phyloP scores from a whole-genome alignment of 2,888 invertebrate species.

The Axea sp. region DNA sequence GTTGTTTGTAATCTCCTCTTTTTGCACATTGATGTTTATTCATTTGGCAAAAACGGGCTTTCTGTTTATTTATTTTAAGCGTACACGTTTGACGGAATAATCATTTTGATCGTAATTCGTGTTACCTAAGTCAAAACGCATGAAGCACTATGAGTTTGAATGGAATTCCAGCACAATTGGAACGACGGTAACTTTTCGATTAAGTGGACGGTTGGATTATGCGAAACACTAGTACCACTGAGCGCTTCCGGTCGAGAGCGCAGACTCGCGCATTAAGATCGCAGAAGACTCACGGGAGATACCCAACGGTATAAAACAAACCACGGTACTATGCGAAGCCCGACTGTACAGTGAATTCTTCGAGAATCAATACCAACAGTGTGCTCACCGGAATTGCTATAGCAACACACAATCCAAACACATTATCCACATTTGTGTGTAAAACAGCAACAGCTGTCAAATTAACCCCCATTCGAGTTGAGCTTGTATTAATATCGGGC shows the following conservation, averaged over 20 bases:
- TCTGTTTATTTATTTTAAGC: too few relatives aligned
- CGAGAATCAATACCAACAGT: constrained; percentile 63
- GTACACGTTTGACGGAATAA: too few relatives aligned
- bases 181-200: too few relatives aligned
- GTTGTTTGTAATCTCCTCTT: too few relatives aligned
- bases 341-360: constrained; percentile 55
- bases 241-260: constrained; percentile 26
- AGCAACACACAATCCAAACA: constrained; percentile 76
- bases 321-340: constrained; percentile 37
- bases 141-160: too few relatives aligned
- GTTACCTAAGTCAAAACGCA: not conserved
- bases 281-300: constrained; percentile 32
- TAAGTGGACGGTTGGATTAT: constrained; percentile 17
- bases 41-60: too few relatives aligned
- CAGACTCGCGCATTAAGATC: constrained; percentile 40
- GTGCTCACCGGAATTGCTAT: constrained; percentile 71
- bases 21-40: too few relatives aligned
- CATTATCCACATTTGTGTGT: constrained; percentile 58
- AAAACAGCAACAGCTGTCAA: constrained; percentile 55
- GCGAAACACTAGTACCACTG: constrained; percentile 31
- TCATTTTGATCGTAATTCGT: too few relatives aligned
- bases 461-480: constrained; percentile 26
- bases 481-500: constrained; percentile 6
- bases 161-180: too few relatives aligned
- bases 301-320: constrained; percentile 37